Conservation (phyloP, 2,113 vertebrate genomes). For the Bos indicus region DNA sequence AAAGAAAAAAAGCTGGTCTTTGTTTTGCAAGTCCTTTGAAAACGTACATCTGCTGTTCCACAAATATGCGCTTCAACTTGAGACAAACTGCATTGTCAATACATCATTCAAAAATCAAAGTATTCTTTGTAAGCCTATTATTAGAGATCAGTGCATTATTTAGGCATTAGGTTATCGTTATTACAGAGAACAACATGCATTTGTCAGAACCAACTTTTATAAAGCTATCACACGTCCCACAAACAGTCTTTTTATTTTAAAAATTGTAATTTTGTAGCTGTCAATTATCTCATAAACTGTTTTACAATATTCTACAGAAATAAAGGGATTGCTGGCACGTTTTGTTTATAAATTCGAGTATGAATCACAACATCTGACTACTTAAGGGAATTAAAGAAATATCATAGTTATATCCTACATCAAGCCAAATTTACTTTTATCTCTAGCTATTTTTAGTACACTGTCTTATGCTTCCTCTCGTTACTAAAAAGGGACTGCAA, state of each 20-base stretch:
- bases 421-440: conserved; percentile 35
- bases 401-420: not conserved
- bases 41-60: conserved; percentile 76
- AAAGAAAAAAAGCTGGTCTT: conserved; percentile 48
- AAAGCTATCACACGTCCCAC: conserved; percentile 45
- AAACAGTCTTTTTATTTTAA: conserved; percentile 24
- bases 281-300: conserved; percentile 64
- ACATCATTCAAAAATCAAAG: conserved; percentile 75
- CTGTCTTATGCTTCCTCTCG: not conserved
- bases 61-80: conserved; percentile 73
- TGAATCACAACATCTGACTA: conserved; percentile 57
- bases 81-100: conserved; percentile 73
- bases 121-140: conserved; percentile 80
- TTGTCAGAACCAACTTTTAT: conserved; percentile 69
- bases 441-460: conserved; percentile 6
- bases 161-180: conserved; percentile 69
- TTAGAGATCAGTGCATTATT: conserved; percentile 75
- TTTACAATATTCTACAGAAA: conserved; percentile 55
- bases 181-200: conserved; percentile 62
- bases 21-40: conserved; percentile 78
- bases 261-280: conserved; percentile 53
- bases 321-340: conserved; percentile 55
- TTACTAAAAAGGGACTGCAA: not conserved
- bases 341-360: conserved; percentile 64
- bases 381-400: conserved; percentile 58